Evolutionary conservation across 2,113 vertebrate species (phyloP).

Genomic region (Ophiodon elongatus): DNA sequence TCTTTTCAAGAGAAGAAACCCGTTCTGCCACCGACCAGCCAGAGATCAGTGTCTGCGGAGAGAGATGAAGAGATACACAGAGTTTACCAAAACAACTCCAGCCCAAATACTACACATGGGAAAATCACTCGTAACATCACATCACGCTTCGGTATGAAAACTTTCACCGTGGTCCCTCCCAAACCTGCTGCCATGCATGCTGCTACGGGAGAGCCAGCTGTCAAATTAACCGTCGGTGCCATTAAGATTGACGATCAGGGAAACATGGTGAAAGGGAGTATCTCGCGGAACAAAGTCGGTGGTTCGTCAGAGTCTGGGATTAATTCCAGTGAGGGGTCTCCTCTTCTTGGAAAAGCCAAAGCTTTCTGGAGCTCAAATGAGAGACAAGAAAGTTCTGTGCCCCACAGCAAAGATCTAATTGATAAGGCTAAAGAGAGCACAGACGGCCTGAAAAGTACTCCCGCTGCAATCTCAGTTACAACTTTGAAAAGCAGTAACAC

Average conservation of each 20-base stretch:
- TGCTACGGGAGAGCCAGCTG: slow-evolving; percentile 74
- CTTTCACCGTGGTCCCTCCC: slow-evolving; percentile 93
- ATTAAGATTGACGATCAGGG: slow-evolving; percentile 96
- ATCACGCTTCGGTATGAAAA: slow-evolving; percentile 90
- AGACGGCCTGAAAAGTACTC: slow-evolving; percentile 49
- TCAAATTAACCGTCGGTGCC: slow-evolving; percentile 83
- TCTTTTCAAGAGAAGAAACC: slow-evolving; percentile 46
- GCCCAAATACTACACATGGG: slow-evolving; percentile 69
- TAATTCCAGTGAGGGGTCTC: slow-evolving; percentile 67
- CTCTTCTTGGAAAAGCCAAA: slow-evolving; percentile 86
- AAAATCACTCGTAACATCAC: slow-evolving; percentile 78
- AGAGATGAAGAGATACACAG: slow-evolving; percentile 46
- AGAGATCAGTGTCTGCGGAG: slow-evolving; percentile 32
- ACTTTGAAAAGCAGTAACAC: slow-evolving; percentile 43
- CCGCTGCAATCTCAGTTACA: slow-evolving; percentile 39
- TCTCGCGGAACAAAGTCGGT: slow-evolving; percentile 47
- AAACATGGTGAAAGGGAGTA: slow-evolving; percentile 86
- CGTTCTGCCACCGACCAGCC: slow-evolving; percentile 15
- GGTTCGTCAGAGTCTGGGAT: slow-evolving; percentile 31
- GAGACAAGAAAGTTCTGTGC: slow-evolving; percentile 67
- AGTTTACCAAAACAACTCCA: slow-evolving; percentile 50
- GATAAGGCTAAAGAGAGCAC: slow-evolving; percentile 64
- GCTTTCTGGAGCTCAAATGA: slow-evolving; percentile 89
- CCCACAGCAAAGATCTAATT: slow-evolving; percentile 33
- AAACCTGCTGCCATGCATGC: slow-evolving; percentile 84